Conservation (phyloP, 2,888 invertebrate species). For the Limnephilus lunatus region DNA sequence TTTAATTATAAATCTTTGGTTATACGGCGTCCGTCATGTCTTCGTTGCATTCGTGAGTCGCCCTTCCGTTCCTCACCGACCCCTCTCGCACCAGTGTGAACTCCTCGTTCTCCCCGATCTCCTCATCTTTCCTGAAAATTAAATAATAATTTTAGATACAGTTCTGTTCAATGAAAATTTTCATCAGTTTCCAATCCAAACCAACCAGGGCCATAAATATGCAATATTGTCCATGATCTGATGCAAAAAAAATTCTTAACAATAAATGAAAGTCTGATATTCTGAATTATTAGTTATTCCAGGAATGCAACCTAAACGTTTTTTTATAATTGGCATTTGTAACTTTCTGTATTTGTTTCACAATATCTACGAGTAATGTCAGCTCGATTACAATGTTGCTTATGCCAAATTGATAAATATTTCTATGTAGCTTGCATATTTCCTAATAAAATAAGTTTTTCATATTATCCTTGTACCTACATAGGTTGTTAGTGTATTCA, state of each 20-base stretch:
- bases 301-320: not conserved
- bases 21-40: conserved; percentile 59
- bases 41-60: conserved; percentile 69
- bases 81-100: conserved; percentile 67
- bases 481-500: too few relatives aligned
- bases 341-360: not conserved
- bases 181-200: not conserved
- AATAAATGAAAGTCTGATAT: not conserved
- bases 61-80: conserved; percentile 65
- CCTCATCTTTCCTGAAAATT: conserved; percentile 71
- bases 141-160: conserved; percentile 35
- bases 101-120: conserved; percentile 71
- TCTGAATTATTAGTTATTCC: not conserved
- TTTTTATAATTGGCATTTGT: not conserved
- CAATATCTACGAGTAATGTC: not conserved
- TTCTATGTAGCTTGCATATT: not conserved
- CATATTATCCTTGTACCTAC: too few relatives aligned
- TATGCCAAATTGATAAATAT: not conserved
- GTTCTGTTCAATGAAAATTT: not conserved
- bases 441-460: not conserved
- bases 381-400: not conserved
- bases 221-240: not conserved
- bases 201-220: not conserved
- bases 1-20: conserved; percentile 50
- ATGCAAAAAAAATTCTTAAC: not conserved